Percentiles rank a stretch among this genome's conserved stretches.
These are phyloP conservation scores for Bombus polaris DNA, from an alignment of 1,140 invertebrate genomes.

Conservation along the genomic window DNA sequence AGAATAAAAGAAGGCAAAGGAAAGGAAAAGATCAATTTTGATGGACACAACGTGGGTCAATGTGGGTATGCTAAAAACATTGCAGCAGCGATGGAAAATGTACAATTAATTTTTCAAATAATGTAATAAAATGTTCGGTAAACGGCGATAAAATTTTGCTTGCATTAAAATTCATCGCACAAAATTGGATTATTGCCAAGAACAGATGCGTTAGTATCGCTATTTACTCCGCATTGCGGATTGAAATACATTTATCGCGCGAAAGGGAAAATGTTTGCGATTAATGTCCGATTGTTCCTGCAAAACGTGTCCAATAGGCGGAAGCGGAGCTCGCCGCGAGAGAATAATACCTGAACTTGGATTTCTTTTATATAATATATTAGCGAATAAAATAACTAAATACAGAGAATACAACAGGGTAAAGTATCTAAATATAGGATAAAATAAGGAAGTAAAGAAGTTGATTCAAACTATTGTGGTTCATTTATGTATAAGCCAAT, in stretches of 20 bases:
- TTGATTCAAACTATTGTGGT: not conserved
- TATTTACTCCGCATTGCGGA: constrained; percentile 38
- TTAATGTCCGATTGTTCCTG: not conserved
- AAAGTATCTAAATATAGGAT: no score
- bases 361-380: no score
- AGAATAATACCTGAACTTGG: not conserved
- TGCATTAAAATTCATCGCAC: not conserved
- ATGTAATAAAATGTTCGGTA: not conserved
- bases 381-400: no score
- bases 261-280: not conserved
- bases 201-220: not conserved
- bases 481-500: not conserved
- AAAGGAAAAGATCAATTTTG: no score
- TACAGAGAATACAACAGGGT: no score
- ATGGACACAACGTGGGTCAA: no score
- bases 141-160: not conserved
- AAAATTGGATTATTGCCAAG: constrained; percentile 39
- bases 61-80: not conserved
- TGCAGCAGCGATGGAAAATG: not conserved
- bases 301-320: not conserved
- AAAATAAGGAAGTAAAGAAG: not conserved
- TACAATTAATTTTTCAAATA: no score
- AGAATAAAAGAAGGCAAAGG: no score
- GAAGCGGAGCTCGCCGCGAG: not conserved
- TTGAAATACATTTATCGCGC: constrained; percentile 7